phyloP scores from a whole-genome alignment of 2,888 invertebrate genomes.

The Lypha dubia region DNA sequence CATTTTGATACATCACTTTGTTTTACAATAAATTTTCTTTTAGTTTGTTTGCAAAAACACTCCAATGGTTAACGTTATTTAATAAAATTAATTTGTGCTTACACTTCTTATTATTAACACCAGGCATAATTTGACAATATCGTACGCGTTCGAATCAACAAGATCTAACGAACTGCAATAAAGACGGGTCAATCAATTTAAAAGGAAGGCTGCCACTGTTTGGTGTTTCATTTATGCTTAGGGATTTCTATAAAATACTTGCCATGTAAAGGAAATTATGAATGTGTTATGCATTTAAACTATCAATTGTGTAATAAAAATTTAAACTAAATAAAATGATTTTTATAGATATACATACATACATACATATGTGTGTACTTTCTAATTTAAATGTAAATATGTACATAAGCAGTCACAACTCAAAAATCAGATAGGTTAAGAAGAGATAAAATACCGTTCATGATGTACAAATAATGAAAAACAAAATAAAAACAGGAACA shows the following conservation, averaged over 20 bases:
- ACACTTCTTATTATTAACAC: neutral
- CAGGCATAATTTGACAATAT: slow-evolving; percentile 8
- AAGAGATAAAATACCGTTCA: no score
- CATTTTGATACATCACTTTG: neutral
- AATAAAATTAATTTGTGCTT: neutral
- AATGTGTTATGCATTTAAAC: no score
- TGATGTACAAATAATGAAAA: no score
- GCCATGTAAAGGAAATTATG: neutral
- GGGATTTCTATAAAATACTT: neutral
- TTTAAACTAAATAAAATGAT: no score
- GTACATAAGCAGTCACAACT: no score
- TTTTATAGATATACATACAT: no score
- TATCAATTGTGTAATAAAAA: no score
- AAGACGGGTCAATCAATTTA: neutral
- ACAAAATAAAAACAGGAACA: no score
- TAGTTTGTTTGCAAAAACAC: neutral
- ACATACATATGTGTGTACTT: no score
- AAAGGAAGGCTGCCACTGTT: slow-evolving; percentile 1
- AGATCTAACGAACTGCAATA: slow-evolving; percentile 14
- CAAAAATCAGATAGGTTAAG: no score
- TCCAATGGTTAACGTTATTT: neutral
- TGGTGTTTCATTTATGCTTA: neutral
- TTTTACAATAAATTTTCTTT: no score
- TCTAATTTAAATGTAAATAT: no score
- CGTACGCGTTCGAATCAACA: neutral